Percentiles rank a stretch among this genome's conserved stretches.
phyloP scores from a whole-genome alignment of 2,113 vertebrate species.

The Indri indri region DNA sequence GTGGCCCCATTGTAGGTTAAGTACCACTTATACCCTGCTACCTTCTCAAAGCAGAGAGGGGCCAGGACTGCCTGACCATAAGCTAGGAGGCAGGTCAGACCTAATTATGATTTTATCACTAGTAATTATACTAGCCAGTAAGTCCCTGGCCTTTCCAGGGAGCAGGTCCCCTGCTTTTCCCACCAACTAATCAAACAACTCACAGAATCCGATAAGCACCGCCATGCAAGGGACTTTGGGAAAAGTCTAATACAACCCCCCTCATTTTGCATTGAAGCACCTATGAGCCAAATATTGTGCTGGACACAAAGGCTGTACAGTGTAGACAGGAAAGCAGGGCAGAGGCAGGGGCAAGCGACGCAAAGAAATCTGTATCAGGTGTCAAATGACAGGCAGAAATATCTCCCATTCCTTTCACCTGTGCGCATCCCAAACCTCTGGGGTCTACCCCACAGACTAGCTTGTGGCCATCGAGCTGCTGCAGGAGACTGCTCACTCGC shows the following conservation, averaged over 20 bases:
- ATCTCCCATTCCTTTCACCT: not conserved
- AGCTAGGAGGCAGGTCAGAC: not conserved
- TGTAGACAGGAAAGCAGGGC: not conserved
- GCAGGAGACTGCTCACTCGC: not conserved
- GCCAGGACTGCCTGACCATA: not conserved
- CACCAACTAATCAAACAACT: not conserved
- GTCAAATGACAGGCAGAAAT: not conserved
- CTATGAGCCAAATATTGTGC: not conserved
- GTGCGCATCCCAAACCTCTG: no score
- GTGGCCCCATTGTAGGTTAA: rapidly evolving
- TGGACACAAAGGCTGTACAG: not conserved
- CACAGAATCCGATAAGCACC: not conserved
- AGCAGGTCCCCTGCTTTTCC: not conserved
- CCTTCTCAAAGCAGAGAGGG: not conserved
- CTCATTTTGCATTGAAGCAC: not conserved
- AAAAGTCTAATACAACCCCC: not conserved
- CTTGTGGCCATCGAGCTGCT: not conserved
- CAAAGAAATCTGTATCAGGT: not conserved
- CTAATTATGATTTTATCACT: not conserved
- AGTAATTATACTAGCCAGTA: not conserved
- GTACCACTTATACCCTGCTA: not conserved
- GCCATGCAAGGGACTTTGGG: not conserved
- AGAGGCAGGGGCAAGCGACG: not conserved
- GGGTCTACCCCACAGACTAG: not conserved
- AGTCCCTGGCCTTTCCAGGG: not conserved